Evolutionary conservation across 1,140 invertebrate species (phyloP).

Genomic region (Solenopsis invicta): DNA sequence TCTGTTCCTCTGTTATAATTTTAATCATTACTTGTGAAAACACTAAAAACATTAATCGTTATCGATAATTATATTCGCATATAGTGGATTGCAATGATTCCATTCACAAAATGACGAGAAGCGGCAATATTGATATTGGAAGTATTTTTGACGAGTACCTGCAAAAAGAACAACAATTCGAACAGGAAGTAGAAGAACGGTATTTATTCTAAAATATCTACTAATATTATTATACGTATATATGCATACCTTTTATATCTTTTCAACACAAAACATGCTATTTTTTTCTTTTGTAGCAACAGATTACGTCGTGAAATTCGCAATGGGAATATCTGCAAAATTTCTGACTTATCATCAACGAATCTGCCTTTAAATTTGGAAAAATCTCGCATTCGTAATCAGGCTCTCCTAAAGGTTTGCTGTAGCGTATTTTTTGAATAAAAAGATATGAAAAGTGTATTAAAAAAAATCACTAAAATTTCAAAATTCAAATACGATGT

Average conservation of each 20-base stretch:
- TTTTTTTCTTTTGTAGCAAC: constrained; percentile 72
- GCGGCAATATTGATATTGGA: constrained; percentile 41
- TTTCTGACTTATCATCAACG: constrained; percentile 48
- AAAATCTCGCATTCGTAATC: constrained; percentile 78
- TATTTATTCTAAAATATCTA: constrained; percentile 60
- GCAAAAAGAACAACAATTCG: constrained; percentile 73
- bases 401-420: constrained; percentile 81
- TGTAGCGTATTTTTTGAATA: not conserved
- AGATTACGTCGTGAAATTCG: constrained; percentile 63
- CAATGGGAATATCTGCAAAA: constrained; percentile 43
- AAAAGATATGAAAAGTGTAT: not conserved
- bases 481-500: not conserved
- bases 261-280: not conserved
- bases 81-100: constrained; percentile 46
- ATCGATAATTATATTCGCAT: not conserved
- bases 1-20: constrained; percentile 6
- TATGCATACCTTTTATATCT: not conserved
- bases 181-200: constrained; percentile 77
- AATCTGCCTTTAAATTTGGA: constrained; percentile 74
- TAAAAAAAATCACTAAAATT: not conserved
- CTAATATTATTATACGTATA: not conserved
- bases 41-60: constrained; percentile 20
- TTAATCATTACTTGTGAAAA: not conserved
- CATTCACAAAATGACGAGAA: constrained; percentile 22
- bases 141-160: constrained; percentile 72